Base-by-base conservation (phyloP, 2,797 vertebrate species). In the Bothrops alternatus region DNA sequence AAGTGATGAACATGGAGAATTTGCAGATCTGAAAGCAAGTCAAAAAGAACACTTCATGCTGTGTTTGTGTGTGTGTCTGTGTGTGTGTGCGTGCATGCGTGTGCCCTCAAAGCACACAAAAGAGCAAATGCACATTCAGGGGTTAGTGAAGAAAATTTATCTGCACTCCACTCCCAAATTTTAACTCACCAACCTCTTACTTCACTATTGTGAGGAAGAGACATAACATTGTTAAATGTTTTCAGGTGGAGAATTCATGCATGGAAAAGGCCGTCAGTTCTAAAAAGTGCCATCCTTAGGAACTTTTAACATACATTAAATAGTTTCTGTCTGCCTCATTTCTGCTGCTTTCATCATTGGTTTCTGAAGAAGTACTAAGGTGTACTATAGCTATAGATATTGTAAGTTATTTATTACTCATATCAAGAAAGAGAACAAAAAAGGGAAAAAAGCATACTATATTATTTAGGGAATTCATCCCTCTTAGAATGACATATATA, bases 141-240 rank as follows among this genome's bases (percentile, higher is more conserved):
- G 88, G 13, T 90, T 95, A 93, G 96, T 3, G 69, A 89, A 93
- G 93, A 82, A 26, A 93, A 87, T 4, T 16, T 90, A 95, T 95
- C 94, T 96, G 93, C 61, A 94, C 91, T 94, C 92, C 94, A 96
- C 90, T 94, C 90, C 87, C 92, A 69, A 92, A 95, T 90, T 95
- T 88, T 95, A 93, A 94, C 93, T 93, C 12, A 78, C 63, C 73
- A 3, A 0, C 87, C 53, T 90, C 32, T 25, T 57, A n/a, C 32
- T 61, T 85, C 57, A 47, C 11, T 50, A 47, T 82, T 25, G 73
- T 82, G 73, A 82, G 37, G 47, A 82, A 82, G 73, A 10, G 18
- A 23, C 3, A 23, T 55, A 69, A n/a, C 61, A 85, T 42, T 78
- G 26, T 53, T 86, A n/a, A 37, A 32, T 12, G n/a, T 86, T 53